Evolutionary conservation across 2,888 invertebrate species (phyloP), one percentile per base, ranked within the genome.

Genomic region (Temnothorax rugatulus): DNA sequence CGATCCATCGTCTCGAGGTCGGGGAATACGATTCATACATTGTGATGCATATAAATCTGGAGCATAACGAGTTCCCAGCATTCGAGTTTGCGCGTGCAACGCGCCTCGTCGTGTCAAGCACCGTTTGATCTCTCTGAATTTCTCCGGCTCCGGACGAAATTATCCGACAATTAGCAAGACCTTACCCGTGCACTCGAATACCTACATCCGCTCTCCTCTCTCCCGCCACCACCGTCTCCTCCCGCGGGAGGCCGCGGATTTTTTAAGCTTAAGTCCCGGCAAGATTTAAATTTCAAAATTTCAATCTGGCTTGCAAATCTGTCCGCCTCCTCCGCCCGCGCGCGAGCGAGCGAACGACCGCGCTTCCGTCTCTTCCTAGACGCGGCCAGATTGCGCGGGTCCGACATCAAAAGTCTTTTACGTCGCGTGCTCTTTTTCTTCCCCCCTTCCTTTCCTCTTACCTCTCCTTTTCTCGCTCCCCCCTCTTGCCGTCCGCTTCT

Each of bases 211-310:
- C 89, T 87, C 87, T 13, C 29, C 88, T n/a, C 88, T 83, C 83
- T 87, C 90, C 91, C 90, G 15, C 87, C 4, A 0, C 87, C 9
- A 0, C 77, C 87, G 83, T 75, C 83, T n/a, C 64, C 9, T 73
- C 85, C 44, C 54, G 77, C 77, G 79, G 73, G 69, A 86, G 86
- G 85, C 88, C 73, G 89, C 86, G 90, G 88, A 93, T 93, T 93
- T 94, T 94, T 94, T 94, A 93, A 92, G 92, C 94, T 93, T 91
- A 92, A 94, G 93, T 94, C 93, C 86, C 93, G 90, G 91, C 90
- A 90, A 94, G 95, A 95, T 95, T 95, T 95, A 95, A 95, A 95
- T 95, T 95, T 95, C 95, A 95, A 95, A 95, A 95, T 95, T 95
- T 94, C 94, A 95, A 95, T 95, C 95, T 95, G 95, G 95, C 93